phyloP scores from a whole-genome alignment of 2,113 vertebrate species.

The Chionomys nivalis region DNA sequence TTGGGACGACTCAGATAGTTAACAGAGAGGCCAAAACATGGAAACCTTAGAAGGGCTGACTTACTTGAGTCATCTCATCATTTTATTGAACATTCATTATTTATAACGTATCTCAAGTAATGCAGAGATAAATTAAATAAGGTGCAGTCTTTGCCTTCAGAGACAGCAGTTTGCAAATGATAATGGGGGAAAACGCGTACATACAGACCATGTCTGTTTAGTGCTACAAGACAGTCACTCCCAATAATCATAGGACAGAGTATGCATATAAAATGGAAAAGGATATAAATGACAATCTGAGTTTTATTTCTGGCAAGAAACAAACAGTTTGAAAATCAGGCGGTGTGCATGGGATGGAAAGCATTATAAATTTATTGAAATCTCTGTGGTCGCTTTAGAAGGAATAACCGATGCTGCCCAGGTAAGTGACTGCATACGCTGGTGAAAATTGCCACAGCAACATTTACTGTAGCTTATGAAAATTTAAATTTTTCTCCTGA shows the following conservation, averaged over 20 bases:
- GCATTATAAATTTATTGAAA: constrained; percentile 43
- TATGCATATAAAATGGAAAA: background rate
- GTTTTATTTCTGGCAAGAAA: background rate
- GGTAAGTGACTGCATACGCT: background rate
- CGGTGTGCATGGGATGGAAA: background rate
- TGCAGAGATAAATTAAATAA: constrained; percentile 28
- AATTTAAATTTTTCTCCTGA: constrained; percentile 61
- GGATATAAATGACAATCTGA: background rate
- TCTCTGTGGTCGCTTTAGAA: constrained; percentile 43
- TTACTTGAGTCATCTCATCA: constrained; percentile 49
- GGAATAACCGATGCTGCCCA: background rate
- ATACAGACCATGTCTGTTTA: background rate
- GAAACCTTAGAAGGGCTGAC: background rate
- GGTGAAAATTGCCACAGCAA: constrained; percentile 10
- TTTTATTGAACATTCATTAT: constrained; percentile 54
- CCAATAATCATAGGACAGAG: background rate
- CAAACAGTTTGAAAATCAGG: constrained; percentile 15
- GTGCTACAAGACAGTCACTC: background rate
- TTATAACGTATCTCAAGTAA: constrained; percentile 31
- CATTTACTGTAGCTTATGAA: constrained; percentile 49
- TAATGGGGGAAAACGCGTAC: background rate
- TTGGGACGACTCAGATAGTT: background rate
- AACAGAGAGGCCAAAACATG: constrained; percentile 29
- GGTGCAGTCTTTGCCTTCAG: background rate
- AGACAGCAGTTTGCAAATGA: background rate